Evolutionary conservation across 2,797 vertebrate genomes (phyloP), one percentile per base, ranked within the genome.

Genomic region (Anguilla anguilla): DNA sequence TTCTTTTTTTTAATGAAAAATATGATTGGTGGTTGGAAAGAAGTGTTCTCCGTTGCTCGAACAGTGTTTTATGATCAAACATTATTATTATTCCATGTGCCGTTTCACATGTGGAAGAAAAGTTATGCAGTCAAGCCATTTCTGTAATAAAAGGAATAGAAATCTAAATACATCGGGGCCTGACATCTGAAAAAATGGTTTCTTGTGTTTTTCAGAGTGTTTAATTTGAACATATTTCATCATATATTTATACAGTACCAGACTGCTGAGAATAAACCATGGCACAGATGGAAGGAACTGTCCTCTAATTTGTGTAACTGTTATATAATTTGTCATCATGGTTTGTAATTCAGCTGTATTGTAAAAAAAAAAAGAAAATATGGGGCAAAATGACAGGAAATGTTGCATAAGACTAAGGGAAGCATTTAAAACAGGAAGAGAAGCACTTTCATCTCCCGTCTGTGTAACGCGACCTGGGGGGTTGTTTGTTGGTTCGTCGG

Each of bases 401-500:
- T 49, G 61, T 67, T 15, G 55, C 43, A 55, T 25, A 57, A 84
- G 39, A 39, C 67, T 19, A n/a, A 28, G 11, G 13, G 19, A 84
- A 46, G 19, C 11, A 11, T 19, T 46, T 6, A 5, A 46, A 53
- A 46, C 39, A 2, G 9, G 3, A 9, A n/a, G 39, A 67, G 49
- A 28, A 59, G n/a, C 49, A 6, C 11, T 87, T 64, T 82, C 28
- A 69, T 43, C 53, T 79, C n/a, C 19, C 11, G 31, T 84, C 19
- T 87, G 28, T 53, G 82, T 39, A 74, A 59, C 81, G 15, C 49
- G 72, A 87, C 67, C 25, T 17, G 69, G 83, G 83, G 82, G 87
- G 64, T n/a, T n/a, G n/a, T n/a, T n/a, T 84, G 64, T 82, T 84
- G 87, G 51, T 28, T 59, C 87, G 84, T 25, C 49, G 39, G 39